Base-by-base conservation (phyloP, 2,888 invertebrate genomes). In the Aproaerema taeniolella region DNA sequence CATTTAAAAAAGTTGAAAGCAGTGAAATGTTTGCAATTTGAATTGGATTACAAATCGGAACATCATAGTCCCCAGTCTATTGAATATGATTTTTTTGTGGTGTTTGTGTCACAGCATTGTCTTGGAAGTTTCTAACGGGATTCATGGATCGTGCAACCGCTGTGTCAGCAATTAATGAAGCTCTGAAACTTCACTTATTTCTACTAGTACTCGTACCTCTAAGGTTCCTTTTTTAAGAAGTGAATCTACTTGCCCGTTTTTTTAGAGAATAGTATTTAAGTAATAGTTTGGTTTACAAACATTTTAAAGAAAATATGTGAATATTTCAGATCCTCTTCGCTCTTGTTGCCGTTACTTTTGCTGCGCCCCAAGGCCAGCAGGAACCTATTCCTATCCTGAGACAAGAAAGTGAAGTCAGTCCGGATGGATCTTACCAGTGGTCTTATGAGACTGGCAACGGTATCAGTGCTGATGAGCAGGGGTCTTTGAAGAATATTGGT, bases 371-470 rank as follows among this genome's bases (percentile, higher is more conserved):
- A 48, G 50, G 47, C 2, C 65, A 60, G 1, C 55, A 68, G 9
- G 79, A 86, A 42, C 76, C 75, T 1, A 78, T 82, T 11, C 80
- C 81, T 5, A 91, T 91, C 49, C 31, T 91, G 13, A 81, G 77
- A 1, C 89, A 90, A 50, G 68, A 78, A 8, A 85, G 81, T 48
- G 80, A 89, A 24, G 61, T 88, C 36, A 78, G 83, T 49, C 89
- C 90, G 0, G 91, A 91, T 45, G 91, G 91, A 14, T 81, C 88
- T 2, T 91, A 90, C 68, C 66, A 67, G 47, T 90, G 59, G 47
- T 68, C 77, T 2, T 92, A 86, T 58, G 90, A 91, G 61, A 91
- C 91, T 20, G 90, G 88, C 4, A 91, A 92, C 54, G 91, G 91
- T 25, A 92, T 92, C 53, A 49, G 58, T 0, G 90, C 87, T 2